Evolutionary conservation across 1,140 invertebrate species (phyloP).

Genomic region (Zophobas morio): DNA sequence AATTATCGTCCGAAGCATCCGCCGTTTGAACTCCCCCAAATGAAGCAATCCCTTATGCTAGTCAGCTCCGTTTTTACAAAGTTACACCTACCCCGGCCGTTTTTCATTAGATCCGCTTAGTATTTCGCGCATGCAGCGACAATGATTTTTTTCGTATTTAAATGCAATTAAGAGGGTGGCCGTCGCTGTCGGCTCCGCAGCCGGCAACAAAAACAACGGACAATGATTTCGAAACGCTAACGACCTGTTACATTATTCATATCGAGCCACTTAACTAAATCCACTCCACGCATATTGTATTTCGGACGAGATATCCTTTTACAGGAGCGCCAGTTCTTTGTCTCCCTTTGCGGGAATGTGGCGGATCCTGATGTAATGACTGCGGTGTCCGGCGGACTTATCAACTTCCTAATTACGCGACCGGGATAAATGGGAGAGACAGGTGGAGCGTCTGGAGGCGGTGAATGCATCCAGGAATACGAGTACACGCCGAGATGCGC

Average conservation of each 20-base stretch:
- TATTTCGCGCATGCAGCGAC: slow-evolving; percentile 43
- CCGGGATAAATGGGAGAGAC: too few species aligned
- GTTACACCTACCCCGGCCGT: slow-evolving; percentile 36
- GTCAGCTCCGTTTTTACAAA: slow-evolving; percentile 35
- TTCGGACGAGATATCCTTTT: slow-evolving; percentile 52
- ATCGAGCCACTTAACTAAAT: slow-evolving; percentile 60
- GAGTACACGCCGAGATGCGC: too few species aligned
- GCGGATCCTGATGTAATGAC: too few species aligned
- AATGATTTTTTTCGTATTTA: slow-evolving; percentile 56
- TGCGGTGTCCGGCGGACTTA: too few species aligned
- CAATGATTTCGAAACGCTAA: slow-evolving; percentile 61
- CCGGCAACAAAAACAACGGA: slow-evolving; percentile 55
- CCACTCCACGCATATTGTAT: slow-evolving; percentile 54
- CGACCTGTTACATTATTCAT: slow-evolving; percentile 63
- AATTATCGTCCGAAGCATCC: too few species aligned
- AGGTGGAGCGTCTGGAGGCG: too few species aligned
- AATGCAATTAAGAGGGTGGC: slow-evolving; percentile 59
- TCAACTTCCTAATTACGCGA: too few species aligned
- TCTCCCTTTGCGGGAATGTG: slow-evolving; percentile 42
- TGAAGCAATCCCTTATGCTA: slow-evolving; percentile 10
- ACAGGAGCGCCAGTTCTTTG: slow-evolving; percentile 39
- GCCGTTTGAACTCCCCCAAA: background rate
- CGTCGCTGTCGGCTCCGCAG: slow-evolving; percentile 42
- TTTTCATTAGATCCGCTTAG: slow-evolving; percentile 35
- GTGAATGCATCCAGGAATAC: too few species aligned